These are phyloP conservation scores for Macrotrachela quadricornifera DNA, from an alignment of 1,140 invertebrate genomes.

Conservation along the genomic window DNA sequence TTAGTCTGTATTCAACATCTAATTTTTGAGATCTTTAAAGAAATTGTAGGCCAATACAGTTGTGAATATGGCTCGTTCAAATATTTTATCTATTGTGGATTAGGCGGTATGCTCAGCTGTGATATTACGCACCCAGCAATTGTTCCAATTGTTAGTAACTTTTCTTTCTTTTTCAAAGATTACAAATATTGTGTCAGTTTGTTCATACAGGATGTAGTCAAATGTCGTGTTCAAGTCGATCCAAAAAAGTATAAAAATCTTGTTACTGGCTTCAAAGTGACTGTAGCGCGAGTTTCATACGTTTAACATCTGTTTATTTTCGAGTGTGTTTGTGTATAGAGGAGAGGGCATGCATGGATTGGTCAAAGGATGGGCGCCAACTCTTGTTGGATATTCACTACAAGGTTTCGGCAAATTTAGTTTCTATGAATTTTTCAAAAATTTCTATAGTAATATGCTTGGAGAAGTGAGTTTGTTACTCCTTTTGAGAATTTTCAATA, in stretches of 20 bases:
- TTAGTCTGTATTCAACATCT: too few species aligned
- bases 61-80: conserved; percentile 77
- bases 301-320: too few species aligned
- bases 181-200: too few species aligned
- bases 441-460: conserved; percentile 55
- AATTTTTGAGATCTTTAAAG: too few species aligned
- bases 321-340: not conserved
- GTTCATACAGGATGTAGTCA: conserved; percentile 56
- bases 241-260: conserved; percentile 23
- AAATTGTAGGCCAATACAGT: conserved; percentile 36
- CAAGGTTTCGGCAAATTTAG: conserved; percentile 52
- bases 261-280: conserved; percentile 25
- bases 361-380: conserved; percentile 90
- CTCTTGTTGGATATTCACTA: conserved; percentile 83
- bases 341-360: conserved; percentile 75
- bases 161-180: too few species aligned
- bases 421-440: conserved; percentile 68
- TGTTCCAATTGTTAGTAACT: conserved; percentile 52
- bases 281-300: conserved; percentile 12
- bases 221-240: conserved; percentile 83
- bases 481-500: too few species aligned
- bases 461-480: conserved; percentile 44
- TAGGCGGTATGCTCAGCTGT: conserved; percentile 84
- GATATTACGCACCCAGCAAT: conserved; percentile 63
- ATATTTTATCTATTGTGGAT: conserved; percentile 75